Percentiles rank a stretch among this genome's conserved stretches.
Conservation (phyloP, 2,797 vertebrate species). For the Crenuchus spilurus region DNA sequence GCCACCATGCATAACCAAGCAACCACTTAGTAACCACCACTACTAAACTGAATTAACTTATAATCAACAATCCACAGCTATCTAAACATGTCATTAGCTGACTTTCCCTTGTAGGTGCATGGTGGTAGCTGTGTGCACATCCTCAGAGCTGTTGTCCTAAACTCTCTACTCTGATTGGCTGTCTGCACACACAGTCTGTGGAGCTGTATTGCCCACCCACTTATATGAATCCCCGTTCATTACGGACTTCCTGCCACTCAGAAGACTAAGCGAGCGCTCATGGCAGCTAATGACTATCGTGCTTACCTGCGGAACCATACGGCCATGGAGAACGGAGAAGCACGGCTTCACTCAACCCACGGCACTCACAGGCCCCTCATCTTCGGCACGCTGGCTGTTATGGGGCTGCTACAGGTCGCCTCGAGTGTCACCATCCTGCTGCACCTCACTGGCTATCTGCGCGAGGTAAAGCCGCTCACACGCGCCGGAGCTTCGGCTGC, state of each 20-base stretch:
- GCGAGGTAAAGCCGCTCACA: slow-evolving; percentile 73
- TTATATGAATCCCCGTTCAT: slow-evolving; percentile 65
- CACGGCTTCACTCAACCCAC: slow-evolving; percentile 71
- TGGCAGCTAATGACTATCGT: slow-evolving; percentile 82
- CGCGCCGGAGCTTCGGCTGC: not conserved
- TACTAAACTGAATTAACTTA: no score
- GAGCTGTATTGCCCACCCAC: slow-evolving; percentile 71
- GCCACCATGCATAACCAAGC: not conserved
- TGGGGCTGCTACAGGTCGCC: slow-evolving; percentile 93
- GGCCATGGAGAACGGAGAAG: slow-evolving; percentile 74
- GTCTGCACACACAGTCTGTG: slow-evolving; percentile 38
- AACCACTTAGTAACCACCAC: no score
- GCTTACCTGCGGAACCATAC: slow-evolving; percentile 77
- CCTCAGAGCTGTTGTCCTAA: no score
- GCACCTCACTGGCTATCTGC: slow-evolving; percentile 92
- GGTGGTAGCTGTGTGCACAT: no score
- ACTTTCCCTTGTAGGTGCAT: no score
- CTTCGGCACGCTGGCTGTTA: slow-evolving; percentile 84
- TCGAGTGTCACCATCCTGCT: slow-evolving; percentile 92
- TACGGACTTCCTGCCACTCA: slow-evolving; percentile 64
- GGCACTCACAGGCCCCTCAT: slow-evolving; percentile 76
- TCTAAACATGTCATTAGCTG: no score
- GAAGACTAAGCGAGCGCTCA: slow-evolving; percentile 66
- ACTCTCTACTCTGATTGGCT: slow-evolving; percentile 63
- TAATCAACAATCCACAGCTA: no score